Conservation (phyloP, 37 sponge, comb jelly and placozoan species). For the Amphimedon queenslandica region DNA sequence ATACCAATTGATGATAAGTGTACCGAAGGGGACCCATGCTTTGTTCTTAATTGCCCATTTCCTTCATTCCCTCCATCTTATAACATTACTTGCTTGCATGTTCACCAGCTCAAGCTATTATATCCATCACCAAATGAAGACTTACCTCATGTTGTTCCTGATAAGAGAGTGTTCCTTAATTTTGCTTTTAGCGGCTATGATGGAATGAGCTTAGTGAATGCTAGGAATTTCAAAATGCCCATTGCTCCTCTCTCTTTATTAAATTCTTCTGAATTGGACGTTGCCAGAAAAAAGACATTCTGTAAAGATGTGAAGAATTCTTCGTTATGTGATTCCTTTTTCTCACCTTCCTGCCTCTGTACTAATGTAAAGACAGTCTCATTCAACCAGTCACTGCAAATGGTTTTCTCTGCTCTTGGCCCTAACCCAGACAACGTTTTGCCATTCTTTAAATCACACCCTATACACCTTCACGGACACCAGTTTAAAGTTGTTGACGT, state of each 20-base stretch:
- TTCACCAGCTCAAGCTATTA: conserved; percentile 15
- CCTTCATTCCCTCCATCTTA: conserved; percentile 22
- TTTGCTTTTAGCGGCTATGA: conserved; percentile 30
- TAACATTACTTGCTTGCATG: conserved; percentile 30
- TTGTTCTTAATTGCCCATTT: conserved; percentile 62
- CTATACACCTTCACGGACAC: conserved; percentile 80
- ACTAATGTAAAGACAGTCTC: neutral
- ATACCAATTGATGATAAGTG: neutral
- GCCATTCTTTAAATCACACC: conserved; percentile 25
- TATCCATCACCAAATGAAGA: conserved; percentile 8
- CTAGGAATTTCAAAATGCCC: conserved; percentile 26
- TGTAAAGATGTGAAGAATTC: too few species aligned
- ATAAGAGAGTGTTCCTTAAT: conserved; percentile 11
- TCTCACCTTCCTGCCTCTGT: neutral
- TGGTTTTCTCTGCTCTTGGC: conserved; percentile 1
- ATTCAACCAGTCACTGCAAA: neutral
- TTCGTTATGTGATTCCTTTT: too few species aligned
- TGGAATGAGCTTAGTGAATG: conserved; percentile 32
- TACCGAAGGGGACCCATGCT: conserved; percentile 5
- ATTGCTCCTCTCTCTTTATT: conserved; percentile 1
- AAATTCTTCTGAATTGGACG: neutral
- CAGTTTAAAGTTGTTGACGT: conserved; percentile 54
- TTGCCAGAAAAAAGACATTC: too few species aligned
- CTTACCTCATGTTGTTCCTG: conserved; percentile 6
- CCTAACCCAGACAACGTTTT: neutral